Conservation (phyloP, 2,888 invertebrate genomes). For the Erebia ligea region DNA sequence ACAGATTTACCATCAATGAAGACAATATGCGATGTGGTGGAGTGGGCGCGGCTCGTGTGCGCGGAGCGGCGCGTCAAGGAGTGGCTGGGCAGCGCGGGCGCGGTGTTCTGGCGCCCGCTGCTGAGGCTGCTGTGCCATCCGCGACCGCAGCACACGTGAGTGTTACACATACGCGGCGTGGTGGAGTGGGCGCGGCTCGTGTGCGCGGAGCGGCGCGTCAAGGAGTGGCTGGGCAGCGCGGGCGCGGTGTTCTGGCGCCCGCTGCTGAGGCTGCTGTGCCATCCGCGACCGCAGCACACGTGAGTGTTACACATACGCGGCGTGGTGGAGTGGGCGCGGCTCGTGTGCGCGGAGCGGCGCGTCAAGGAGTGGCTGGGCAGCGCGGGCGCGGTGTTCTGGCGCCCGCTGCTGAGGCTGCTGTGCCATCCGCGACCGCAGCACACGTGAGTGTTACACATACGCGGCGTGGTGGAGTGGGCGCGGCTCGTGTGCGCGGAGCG, state of each 20-base stretch:
- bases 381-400: constrained; percentile 93
- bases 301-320: constrained; percentile 43
- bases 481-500: constrained; percentile 91
- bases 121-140: constrained; percentile 89
- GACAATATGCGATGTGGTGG: constrained; percentile 82
- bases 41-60: constrained; percentile 92
- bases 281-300: constrained; percentile 76
- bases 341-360: constrained; percentile 90
- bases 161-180: constrained; percentile 20
- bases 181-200: constrained; percentile 87
- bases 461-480: constrained; percentile 74
- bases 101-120: constrained; percentile 93
- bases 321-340: constrained; percentile 83
- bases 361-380: constrained; percentile 95
- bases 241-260: constrained; percentile 95
- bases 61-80: constrained; percentile 92
- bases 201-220: constrained; percentile 90
- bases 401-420: constrained; percentile 89
- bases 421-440: constrained; percentile 83
- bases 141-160: constrained; percentile 67
- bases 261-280: constrained; percentile 89
- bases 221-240: constrained; percentile 94
- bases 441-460: constrained; percentile 52
- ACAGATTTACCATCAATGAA: constrained; percentile 60
- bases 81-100: constrained; percentile 94